phyloP scores from a whole-genome alignment of 2,888 invertebrate genomes.

The Drosophila birchii region DNA sequence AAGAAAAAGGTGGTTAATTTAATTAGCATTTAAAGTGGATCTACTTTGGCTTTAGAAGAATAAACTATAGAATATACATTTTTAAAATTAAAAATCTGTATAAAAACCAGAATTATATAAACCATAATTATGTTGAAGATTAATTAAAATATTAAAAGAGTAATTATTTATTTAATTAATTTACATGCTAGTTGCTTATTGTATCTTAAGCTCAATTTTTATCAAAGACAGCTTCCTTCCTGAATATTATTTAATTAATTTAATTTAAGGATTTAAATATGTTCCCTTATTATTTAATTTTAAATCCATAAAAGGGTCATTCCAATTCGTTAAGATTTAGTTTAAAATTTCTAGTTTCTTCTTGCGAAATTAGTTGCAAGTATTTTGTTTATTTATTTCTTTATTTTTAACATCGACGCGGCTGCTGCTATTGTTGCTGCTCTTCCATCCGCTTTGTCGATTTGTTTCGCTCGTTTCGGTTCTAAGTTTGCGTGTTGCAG shows the following conservation, averaged over 20 bases:
- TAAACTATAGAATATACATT: too few relatives aligned
- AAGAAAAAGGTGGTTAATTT: too few relatives aligned
- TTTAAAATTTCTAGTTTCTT: background rate
- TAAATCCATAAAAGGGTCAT: slow-evolving; percentile 7
- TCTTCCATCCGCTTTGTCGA: slow-evolving; percentile 52
- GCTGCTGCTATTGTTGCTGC: slow-evolving; percentile 40
- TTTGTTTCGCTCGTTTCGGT: slow-evolving; percentile 72
- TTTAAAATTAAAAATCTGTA: background rate
- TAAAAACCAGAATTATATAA: background rate
- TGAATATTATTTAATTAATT: too few relatives aligned
- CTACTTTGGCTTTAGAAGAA: too few relatives aligned
- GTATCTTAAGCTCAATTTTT: too few relatives aligned
- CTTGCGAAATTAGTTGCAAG: slow-evolving; percentile 49
- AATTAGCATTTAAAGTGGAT: slow-evolving; percentile 2
- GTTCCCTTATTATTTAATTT: background rate
- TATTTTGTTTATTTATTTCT: slow-evolving; percentile 57
- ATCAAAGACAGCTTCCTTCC: background rate
- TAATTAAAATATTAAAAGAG: background rate
- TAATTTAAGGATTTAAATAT: background rate
- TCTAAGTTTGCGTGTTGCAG: slow-evolving; percentile 73
- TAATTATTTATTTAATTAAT: background rate
- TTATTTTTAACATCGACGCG: slow-evolving; percentile 57
- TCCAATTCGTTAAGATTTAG: slow-evolving; percentile 9
- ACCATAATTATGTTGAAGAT: background rate
- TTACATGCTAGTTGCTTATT: too few relatives aligned